Conservation (phyloP, 2,797 vertebrate genomes). For the Liasis olivaceus region DNA sequence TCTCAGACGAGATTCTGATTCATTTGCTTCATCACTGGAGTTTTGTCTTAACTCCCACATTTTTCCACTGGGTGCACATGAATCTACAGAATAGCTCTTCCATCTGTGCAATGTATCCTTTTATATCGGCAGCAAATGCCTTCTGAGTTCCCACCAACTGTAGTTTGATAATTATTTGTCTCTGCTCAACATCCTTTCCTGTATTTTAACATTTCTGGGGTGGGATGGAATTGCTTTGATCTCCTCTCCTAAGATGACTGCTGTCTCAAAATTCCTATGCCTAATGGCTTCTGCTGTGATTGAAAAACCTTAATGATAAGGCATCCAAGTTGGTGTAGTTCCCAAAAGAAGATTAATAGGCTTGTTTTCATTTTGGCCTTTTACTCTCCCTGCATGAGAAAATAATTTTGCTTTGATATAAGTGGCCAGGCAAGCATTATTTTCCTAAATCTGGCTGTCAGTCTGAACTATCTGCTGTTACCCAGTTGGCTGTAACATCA, state of each 20-base stretch:
- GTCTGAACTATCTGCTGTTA: not conserved
- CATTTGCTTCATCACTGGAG: constrained; percentile 18
- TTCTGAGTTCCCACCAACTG: not conserved
- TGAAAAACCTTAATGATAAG: constrained; percentile 9
- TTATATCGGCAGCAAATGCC: not conserved
- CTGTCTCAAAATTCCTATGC: not conserved
- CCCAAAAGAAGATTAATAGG: not conserved
- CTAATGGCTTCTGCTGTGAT: not conserved
- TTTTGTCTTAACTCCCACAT: not conserved
- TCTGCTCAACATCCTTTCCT: not conserved
- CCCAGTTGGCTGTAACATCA: not conserved
- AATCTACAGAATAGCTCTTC: constrained; percentile 20
- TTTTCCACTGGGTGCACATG: constrained; percentile 17
- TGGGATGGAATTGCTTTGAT: not conserved
- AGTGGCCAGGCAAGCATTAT: not conserved
- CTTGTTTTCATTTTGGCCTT: not conserved
- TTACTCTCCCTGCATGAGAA: not conserved
- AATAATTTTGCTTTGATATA: constrained; percentile 1
- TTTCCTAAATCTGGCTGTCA: constrained; percentile 9
- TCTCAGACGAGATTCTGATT: not conserved
- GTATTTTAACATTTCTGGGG: constrained; percentile 4
- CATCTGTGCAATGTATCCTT: not conserved
- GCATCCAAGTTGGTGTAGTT: not conserved
- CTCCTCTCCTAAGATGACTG: not conserved
- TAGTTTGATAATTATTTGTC: not conserved